Conservation (phyloP, 2,113 vertebrate genomes). For the Hemiprocne comata region DNA sequence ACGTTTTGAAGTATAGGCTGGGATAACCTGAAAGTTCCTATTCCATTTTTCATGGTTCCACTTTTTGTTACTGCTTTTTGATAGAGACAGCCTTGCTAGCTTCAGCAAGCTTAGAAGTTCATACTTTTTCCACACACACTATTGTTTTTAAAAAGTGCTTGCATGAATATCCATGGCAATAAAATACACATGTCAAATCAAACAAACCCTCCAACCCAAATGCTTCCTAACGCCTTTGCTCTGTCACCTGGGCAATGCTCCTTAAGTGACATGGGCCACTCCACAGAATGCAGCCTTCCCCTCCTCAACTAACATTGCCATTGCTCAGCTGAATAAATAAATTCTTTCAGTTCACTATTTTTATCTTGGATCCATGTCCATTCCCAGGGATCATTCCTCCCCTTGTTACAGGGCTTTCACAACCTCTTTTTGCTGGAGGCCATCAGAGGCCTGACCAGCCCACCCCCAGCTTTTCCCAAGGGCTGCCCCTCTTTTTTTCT, state of each 20-base stretch:
- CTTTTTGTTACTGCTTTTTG: not conserved
- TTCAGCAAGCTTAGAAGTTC: not conserved
- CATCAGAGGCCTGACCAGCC: not conserved
- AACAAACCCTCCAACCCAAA: not conserved
- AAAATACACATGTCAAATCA: not conserved
- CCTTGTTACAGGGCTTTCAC: not conserved
- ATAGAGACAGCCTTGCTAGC: not conserved
- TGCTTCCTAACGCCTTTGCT: not conserved
- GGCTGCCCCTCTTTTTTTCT: not conserved
- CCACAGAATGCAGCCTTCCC: not conserved
- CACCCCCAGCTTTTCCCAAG: not conserved
- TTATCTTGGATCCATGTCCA: not conserved
- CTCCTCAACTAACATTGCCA: not conserved
- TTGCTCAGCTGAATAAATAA: constrained; percentile 59
- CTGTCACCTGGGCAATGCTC: not conserved
- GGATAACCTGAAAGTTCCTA: not conserved
- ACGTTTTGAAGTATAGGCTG: not conserved
- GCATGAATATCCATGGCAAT: constrained; percentile 15
- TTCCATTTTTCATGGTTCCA: not conserved
- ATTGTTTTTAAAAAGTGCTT: not conserved
- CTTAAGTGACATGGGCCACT: accelerated
- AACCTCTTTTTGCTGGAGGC: not conserved
- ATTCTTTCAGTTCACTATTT: constrained; percentile 24
- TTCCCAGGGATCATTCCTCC: constrained; percentile 4
- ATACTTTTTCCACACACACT: not conserved